phyloP scores from a whole-genome alignment of 2,113 vertebrate genomes.

The Hylia prasina region DNA sequence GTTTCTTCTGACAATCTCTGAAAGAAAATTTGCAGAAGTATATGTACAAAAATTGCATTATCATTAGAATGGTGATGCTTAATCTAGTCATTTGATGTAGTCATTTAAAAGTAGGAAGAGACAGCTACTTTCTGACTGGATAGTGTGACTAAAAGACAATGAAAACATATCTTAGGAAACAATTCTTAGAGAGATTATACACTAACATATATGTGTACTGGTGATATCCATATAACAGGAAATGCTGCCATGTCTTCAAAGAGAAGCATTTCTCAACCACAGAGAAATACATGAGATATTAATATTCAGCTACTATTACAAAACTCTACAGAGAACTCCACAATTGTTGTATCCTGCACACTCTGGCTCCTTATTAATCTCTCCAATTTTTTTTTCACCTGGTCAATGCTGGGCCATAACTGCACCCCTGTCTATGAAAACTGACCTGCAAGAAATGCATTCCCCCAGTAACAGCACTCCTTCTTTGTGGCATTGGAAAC shows the following conservation, averaged over 20 bases:
- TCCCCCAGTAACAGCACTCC: neutral
- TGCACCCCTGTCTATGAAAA: fast-evolving
- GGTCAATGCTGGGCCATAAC: neutral
- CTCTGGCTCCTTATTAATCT: neutral
- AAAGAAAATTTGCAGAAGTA: neutral
- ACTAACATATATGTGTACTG: neutral
- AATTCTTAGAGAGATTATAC: neutral
- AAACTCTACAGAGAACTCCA: neutral
- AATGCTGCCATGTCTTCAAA: neutral
- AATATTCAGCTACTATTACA: neutral
- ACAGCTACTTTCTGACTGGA: neutral
- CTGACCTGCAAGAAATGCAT: neutral
- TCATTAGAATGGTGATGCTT: neutral
- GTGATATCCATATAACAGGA: neutral
- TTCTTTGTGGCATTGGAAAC: neutral
- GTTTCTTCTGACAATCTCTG: neutral
- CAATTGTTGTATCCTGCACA: neutral
- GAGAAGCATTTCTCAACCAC: neutral
- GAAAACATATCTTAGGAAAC: neutral
- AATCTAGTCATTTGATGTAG: neutral
- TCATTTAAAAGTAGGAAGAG: neutral
- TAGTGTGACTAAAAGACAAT: neutral
- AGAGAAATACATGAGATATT: neutral
- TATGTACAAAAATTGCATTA: neutral
- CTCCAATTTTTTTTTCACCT: neutral